Evolutionary conservation across 1,140 invertebrate species (phyloP).

Genomic region (Parasteatoda tepidariorum): DNA sequence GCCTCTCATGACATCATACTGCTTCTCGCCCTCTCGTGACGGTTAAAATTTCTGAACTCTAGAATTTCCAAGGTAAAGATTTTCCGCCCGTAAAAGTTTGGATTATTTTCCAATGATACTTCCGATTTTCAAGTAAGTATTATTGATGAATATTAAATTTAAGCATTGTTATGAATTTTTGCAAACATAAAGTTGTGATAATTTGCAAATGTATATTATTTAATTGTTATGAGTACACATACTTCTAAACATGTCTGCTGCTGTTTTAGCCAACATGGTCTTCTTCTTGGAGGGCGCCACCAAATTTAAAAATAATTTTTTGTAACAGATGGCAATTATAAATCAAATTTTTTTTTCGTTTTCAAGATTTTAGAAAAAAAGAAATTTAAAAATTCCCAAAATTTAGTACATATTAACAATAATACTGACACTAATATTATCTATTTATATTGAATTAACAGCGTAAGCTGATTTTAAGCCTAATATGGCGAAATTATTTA

Average conservation of each 20-base stretch:
- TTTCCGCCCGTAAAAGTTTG: conserved; percentile 23
- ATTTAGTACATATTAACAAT: background rate
- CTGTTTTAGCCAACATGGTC: conserved; percentile 39
- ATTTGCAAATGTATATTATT: conserved; percentile 21
- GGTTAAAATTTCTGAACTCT: conserved; percentile 54
- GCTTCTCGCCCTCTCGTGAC: conserved; percentile 56
- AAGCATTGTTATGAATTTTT: conserved; percentile 26
- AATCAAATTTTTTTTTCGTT: conserved; percentile 35
- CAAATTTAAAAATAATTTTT: conserved; percentile 57
- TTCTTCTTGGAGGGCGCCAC: conserved; percentile 59
- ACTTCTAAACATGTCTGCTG: conserved; percentile 32
- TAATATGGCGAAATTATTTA: conserved; percentile 18
- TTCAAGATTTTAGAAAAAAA: background rate
- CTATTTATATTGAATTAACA: background rate
- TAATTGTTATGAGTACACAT: conserved; percentile 20
- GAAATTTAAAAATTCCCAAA: background rate
- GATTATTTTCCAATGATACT: conserved; percentile 38
- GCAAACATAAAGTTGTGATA: background rate
- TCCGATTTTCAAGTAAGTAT: conserved; percentile 41
- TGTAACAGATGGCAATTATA: conserved; percentile 50
- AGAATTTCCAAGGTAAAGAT: conserved; percentile 23
- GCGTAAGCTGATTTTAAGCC: conserved; percentile 2
- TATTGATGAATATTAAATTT: conserved; percentile 33
- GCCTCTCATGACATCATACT: conserved; percentile 7
- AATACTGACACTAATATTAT: background rate